Conservation (phyloP, 2,888 invertebrate species). For the Apomyelois bistriatella region DNA sequence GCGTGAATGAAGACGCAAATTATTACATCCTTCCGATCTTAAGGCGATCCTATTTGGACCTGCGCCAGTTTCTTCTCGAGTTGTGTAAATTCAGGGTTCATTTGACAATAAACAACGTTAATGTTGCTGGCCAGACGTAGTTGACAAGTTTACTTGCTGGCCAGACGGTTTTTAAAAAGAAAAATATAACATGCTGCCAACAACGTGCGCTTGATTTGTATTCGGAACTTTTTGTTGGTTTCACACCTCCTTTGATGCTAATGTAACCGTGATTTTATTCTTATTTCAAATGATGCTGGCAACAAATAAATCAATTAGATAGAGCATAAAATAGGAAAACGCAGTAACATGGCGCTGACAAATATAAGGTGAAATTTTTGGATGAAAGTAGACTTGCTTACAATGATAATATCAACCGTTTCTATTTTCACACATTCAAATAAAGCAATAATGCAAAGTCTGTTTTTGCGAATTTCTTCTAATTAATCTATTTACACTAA, state of each 20-base stretch:
- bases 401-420: not conserved
- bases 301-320: no score
- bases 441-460: not conserved
- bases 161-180: constrained; percentile 13
- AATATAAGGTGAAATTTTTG: no score
- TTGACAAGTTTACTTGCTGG: constrained; percentile 10
- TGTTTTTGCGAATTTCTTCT: not conserved
- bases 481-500: not conserved
- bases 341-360: no score
- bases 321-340: no score
- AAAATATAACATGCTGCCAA: constrained; percentile 1
- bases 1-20: constrained; percentile 11
- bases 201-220: constrained; percentile 6
- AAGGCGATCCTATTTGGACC: constrained; percentile 12
- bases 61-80: constrained; percentile 5
- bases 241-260: constrained; percentile 2
- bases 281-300: not conserved
- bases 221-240: not conserved
- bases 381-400: no score
- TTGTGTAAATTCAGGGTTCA: constrained; percentile 15
- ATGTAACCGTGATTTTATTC: not conserved
- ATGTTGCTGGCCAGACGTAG: constrained; percentile 13
- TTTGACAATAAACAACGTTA: constrained; percentile 13
- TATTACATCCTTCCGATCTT: constrained; percentile 10
- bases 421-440: not conserved